Conservation (phyloP, 2,888 invertebrate species). For the Nymphalis c-album region DNA sequence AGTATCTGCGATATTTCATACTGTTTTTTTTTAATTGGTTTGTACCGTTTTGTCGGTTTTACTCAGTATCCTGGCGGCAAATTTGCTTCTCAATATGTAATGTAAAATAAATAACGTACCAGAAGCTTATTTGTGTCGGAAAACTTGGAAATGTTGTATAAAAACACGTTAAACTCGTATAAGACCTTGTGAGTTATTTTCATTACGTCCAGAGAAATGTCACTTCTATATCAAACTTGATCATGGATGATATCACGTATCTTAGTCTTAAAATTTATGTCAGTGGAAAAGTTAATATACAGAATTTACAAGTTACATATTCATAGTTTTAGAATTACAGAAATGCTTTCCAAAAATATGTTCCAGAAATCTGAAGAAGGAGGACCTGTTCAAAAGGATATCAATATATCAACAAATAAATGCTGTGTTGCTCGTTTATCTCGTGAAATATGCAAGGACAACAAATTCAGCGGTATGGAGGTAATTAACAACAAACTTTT, state of each 20-base stretch:
- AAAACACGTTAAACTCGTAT: too few species aligned
- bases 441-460: slow-evolving; percentile 56
- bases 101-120: too few species aligned
- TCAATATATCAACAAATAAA: slow-evolving; percentile 64
- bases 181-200: too few species aligned
- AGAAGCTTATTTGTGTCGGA: too few species aligned
- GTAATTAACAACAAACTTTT: slow-evolving; percentile 45
- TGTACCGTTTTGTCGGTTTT: not conserved
- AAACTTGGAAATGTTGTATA: too few species aligned
- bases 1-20: slow-evolving; percentile 47
- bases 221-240: too few species aligned
- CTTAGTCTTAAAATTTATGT: too few species aligned
- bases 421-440: slow-evolving; percentile 52
- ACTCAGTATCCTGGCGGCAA: not conserved
- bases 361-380: slow-evolving; percentile 55
- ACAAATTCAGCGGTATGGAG: slow-evolving; percentile 63
- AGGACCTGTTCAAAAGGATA: slow-evolving; percentile 52
- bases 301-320: not conserved
- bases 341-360: not conserved
- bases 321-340: not conserved
- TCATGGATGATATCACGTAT: too few species aligned
- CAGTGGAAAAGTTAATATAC: too few species aligned
- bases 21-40: not conserved
- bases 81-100: too few species aligned
- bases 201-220: too few species aligned